Percentiles rank a stretch among this genome's conserved stretches.
Conservation (phyloP, 2,888 invertebrate genomes). For the Alitta virens region DNA sequence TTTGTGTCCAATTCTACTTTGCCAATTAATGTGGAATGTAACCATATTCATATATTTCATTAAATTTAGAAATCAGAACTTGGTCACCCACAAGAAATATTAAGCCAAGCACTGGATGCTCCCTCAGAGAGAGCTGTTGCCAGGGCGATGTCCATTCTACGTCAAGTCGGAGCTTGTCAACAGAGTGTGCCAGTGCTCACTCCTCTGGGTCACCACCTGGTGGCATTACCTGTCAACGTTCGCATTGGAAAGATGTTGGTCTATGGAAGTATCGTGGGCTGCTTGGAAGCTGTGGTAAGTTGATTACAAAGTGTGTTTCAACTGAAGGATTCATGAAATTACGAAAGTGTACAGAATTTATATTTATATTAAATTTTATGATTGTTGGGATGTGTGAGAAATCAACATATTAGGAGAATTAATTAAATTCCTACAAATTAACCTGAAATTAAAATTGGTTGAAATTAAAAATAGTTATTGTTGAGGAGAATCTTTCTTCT, state of each 20-base stretch:
- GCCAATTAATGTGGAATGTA: not conserved
- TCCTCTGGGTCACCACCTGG: conserved; percentile 52
- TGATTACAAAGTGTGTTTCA: too few species aligned
- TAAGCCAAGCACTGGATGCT: conserved; percentile 45
- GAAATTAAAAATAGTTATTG: too few species aligned
- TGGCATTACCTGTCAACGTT: conserved; percentile 50
- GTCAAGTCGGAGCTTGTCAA: conserved; percentile 48
- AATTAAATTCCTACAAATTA: too few species aligned
- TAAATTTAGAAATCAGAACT: conserved; percentile 50
- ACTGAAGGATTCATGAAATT: too few species aligned
- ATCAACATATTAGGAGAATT: too few species aligned
- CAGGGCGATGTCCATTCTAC: conserved; percentile 46
- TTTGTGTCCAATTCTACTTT: not conserved
- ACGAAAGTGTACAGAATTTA: too few species aligned
- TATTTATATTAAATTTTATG: too few species aligned
- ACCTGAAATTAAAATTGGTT: too few species aligned
- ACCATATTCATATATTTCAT: not conserved
- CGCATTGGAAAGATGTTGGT: conserved; percentile 54
- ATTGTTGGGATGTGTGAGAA: too few species aligned
- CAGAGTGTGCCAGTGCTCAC: conserved; percentile 36
- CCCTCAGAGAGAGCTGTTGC: conserved; percentile 39
- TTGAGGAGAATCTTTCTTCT: too few species aligned
- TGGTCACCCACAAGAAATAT: conserved; percentile 45
- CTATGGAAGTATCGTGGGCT: conserved; percentile 50
- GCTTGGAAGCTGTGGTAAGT: conserved; percentile 50